These are phyloP conservation scores for Spialia ferax DNA, from an alignment of 2,888 invertebrate genomes.

Conservation along the genomic window DNA sequence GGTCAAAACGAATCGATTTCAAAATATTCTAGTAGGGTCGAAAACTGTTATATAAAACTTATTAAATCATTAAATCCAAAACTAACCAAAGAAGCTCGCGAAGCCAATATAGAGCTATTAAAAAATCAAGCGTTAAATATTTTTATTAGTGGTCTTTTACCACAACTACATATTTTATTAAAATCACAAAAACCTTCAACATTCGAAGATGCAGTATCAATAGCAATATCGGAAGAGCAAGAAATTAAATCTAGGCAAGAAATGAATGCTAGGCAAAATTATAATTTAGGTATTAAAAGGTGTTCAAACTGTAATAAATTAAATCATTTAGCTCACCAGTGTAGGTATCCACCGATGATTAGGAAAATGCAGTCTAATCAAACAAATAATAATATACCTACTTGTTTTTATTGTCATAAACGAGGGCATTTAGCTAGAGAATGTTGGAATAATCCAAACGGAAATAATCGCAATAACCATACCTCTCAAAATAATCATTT, in stretches of 20 bases:
- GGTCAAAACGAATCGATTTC: conserved; percentile 17
- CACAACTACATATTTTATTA: conserved; percentile 45
- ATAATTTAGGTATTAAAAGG: not conserved
- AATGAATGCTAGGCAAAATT: conserved; percentile 37
- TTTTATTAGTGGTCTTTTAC: conserved; percentile 52
- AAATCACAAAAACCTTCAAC: not conserved
- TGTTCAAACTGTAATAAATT: not conserved
- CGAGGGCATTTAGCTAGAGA: not conserved
- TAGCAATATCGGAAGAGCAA: not conserved
- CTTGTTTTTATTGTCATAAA: not conserved
- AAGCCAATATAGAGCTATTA: not conserved
- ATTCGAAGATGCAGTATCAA: not conserved
- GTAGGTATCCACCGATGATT: not conserved
- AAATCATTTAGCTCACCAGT: not conserved
- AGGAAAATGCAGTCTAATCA: not conserved
- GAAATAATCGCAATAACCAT: not conserved
- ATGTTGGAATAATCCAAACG: not conserved
- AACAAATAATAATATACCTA: not conserved
- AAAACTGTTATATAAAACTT: conserved; percentile 42
- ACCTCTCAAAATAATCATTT: not conserved
- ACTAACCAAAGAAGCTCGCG: not conserved
- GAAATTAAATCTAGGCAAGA: conserved; percentile 45
- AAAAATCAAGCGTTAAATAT: conserved; percentile 48
- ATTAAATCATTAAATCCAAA: conserved; percentile 39
- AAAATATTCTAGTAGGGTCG: conserved; percentile 38